These are phyloP conservation scores for Leptothorax acervorum DNA, from an alignment of 2,888 invertebrate species.

Conservation along the genomic window DNA sequence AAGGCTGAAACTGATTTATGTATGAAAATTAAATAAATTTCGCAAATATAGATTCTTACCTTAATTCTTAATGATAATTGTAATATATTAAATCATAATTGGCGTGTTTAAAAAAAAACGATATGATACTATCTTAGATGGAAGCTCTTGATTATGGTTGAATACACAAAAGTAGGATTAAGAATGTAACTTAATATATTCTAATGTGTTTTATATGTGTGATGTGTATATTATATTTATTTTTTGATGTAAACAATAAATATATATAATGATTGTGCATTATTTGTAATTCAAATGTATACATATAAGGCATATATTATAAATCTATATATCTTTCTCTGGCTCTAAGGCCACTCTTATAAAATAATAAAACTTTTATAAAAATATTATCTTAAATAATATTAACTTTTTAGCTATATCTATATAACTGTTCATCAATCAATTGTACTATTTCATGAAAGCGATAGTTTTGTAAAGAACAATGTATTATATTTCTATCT, in stretches of 20 bases:
- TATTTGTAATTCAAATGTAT: constrained; percentile 39
- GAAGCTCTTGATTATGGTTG: neutral
- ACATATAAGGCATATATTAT: constrained; percentile 53
- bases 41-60: constrained; percentile 1
- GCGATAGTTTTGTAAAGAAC: constrained; percentile 31
- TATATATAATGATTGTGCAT: constrained; percentile 53
- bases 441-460: constrained; percentile 31
- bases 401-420: constrained; percentile 36
- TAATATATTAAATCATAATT: no score
- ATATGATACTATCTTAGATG: neutral
- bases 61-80: no score
- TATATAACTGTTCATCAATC: constrained; percentile 35
- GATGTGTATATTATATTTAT: constrained; percentile 55
- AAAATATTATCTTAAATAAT: constrained; percentile 69
- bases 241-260: constrained; percentile 44
- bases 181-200: neutral
- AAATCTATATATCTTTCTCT: constrained; percentile 9
- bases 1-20: constrained; percentile 78
- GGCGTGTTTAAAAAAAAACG: no score
- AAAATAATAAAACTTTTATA: constrained; percentile 60
- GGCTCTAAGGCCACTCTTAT: constrained; percentile 55
- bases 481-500: constrained; percentile 16
- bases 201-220: neutral
- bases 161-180: neutral
- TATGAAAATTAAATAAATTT: constrained; percentile 6